These are phyloP conservation scores for Callionymus lyra DNA, from an alignment of 2,113 vertebrate genomes.

Conservation along the genomic window DNA sequence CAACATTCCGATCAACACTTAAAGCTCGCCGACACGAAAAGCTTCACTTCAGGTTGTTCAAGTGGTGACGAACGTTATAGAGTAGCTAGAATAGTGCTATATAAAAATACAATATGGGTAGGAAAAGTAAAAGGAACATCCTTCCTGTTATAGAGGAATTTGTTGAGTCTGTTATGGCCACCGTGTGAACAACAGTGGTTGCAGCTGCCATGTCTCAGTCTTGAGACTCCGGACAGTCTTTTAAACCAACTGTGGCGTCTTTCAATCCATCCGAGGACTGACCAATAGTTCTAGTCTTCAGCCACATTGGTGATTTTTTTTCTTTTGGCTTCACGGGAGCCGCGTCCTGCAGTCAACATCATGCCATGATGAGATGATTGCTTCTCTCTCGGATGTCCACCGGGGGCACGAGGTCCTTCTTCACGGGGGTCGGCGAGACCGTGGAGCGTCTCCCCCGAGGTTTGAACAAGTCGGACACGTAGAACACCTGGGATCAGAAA, in stretches of 20 bases:
- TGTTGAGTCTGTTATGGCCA: conserved; percentile 21
- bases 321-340: conserved; percentile 7
- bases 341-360: conserved; percentile 13
- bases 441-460: conserved; percentile 44
- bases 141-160: conserved; percentile 57
- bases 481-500: conserved; percentile 50
- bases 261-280: conserved; percentile 15
- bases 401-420: conserved; percentile 51
- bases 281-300: too few species aligned
- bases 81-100: conserved; percentile 43
- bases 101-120: conserved; percentile 12
- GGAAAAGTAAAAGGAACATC: conserved; percentile 35
- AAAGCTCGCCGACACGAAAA: conserved; percentile 37
- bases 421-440: conserved; percentile 33
- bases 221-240: too few species aligned
- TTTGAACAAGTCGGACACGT: conserved; percentile 61
- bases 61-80: conserved; percentile 45
- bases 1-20: conserved; percentile 16
- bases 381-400: conserved; percentile 55
- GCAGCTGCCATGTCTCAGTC: conserved; percentile 17
- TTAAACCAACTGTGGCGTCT: conserved; percentile 1
- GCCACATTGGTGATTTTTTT: conserved; percentile 13
- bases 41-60: conserved; percentile 49
- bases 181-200: conserved; percentile 16
- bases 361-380: conserved; percentile 61